Evolutionary conservation across 2,888 invertebrate species (phyloP).

Genomic region (Spodoptera picta): DNA sequence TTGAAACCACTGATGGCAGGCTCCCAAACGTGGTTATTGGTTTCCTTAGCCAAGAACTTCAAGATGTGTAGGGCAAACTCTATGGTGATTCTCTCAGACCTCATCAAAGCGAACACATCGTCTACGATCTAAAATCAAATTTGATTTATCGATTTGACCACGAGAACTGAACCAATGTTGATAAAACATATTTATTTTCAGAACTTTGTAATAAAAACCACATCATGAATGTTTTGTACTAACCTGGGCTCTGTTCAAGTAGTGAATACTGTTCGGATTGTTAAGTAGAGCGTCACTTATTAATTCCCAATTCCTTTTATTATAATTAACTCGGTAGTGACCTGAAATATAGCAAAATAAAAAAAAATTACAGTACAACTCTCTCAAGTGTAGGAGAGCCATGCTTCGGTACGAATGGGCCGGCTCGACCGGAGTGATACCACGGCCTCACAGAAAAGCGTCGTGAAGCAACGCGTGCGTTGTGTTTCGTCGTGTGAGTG

Average conservation of each 20-base stretch:
- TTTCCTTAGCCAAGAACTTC: slow-evolving; percentile 74
- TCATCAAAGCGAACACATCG: slow-evolving; percentile 81
- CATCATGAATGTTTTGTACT: slow-evolving; percentile 21
- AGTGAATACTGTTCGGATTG: slow-evolving; percentile 86
- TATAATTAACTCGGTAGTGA: slow-evolving; percentile 91
- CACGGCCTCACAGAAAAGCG: too few species aligned
- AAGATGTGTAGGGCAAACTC: slow-evolving; percentile 77
- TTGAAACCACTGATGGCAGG: slow-evolving; percentile 78
- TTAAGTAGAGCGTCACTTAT: slow-evolving; percentile 77
- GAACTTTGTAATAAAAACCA: too few species aligned
- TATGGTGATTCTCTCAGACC: slow-evolving; percentile 72
- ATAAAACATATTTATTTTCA: too few species aligned
- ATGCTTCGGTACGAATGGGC: too few species aligned
- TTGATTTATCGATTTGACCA: neutral
- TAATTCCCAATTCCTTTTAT: slow-evolving; percentile 87
- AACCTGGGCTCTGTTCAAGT: slow-evolving; percentile 93
- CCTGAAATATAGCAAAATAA: slow-evolving; percentile 73
- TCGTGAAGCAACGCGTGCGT: too few species aligned
- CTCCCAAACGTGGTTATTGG: slow-evolving; percentile 82
- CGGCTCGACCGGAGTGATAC: too few species aligned
- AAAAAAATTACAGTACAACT: neutral
- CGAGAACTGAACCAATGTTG: too few species aligned
- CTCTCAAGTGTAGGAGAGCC: too few species aligned
- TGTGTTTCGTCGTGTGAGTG: too few species aligned
- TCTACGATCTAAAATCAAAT: slow-evolving; percentile 74